Percentiles rank a stretch among this genome's conserved stretches.
Conservation (phyloP, 2,888 invertebrate genomes). For the Lottia scabra region DNA sequence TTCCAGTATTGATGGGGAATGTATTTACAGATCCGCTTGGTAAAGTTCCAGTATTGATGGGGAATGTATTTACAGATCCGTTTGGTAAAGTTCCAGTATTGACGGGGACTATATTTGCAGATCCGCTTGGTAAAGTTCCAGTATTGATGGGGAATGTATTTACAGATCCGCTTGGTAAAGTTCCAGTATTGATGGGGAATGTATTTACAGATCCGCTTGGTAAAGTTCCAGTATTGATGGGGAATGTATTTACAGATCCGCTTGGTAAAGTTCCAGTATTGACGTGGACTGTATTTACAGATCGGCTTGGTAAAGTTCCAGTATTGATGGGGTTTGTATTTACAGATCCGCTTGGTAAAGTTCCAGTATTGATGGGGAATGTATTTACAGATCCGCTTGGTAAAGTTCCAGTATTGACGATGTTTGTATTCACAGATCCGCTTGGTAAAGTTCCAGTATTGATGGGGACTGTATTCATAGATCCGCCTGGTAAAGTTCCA, state of each 20-base stretch:
- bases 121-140: not conserved
- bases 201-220: not conserved
- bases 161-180: not conserved
- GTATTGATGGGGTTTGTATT: no score
- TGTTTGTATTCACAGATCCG: no score
- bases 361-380: no score
- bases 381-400: no score
- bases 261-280: not conserved
- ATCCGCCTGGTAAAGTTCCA: no score
- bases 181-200: not conserved
- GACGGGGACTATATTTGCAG: not conserved
- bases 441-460: no score
- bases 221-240: not conserved
- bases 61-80: not conserved
- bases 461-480: no score
- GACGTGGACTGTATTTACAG: not conserved
- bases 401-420: no score
- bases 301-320: no score
- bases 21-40: not conserved
- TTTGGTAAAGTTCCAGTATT: not conserved
- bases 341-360: no score
- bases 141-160: not conserved
- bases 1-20: not conserved
- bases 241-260: not conserved
- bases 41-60: not conserved